Percentiles rank a stretch among this genome's conserved stretches.
Evolutionary conservation across 1,140 invertebrate genomes (phyloP).

Genomic region (Metaphire vulgaris): DNA sequence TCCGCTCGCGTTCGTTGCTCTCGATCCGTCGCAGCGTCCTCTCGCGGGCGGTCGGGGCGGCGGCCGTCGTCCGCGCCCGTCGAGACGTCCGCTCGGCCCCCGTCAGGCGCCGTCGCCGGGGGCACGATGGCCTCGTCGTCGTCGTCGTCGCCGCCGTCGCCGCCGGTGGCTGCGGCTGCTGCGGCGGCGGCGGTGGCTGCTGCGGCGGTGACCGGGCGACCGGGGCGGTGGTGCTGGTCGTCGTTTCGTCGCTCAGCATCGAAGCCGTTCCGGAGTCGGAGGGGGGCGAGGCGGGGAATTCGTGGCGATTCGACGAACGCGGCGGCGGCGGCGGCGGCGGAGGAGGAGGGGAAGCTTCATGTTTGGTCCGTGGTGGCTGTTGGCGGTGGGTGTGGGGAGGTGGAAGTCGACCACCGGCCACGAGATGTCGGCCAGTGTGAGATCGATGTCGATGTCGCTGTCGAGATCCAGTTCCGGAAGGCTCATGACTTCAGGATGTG

Average conservation of each 20-base stretch:
- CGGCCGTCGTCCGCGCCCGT: not conserved
- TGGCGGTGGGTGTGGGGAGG: not conserved
- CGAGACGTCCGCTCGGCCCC: not conserved
- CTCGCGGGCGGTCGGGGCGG: conserved; percentile 1
- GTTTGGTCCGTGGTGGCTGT: not conserved
- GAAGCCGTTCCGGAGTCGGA: not conserved
- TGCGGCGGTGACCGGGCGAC: no score
- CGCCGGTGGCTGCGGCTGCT: no score
- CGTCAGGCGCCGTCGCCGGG: not conserved
- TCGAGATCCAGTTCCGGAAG: not conserved
- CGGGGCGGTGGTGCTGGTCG: not conserved
- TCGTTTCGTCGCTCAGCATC: not conserved
- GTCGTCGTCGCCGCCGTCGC: no score
- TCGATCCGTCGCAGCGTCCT: conserved; percentile 71
- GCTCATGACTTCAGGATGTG: not conserved
- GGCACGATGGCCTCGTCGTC: no score
- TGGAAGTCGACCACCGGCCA: not conserved
- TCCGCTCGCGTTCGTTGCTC: conserved; percentile 76
- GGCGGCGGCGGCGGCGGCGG: no score
- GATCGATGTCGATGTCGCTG: not conserved
- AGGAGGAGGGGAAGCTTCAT: not conserved
- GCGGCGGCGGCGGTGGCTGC: no score
- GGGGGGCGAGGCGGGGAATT: not conserved
- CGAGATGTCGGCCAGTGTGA: not conserved
- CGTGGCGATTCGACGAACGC: no score